These are phyloP conservation scores for Cinclus cinclus DNA, from an alignment of 2,113 vertebrate species.

Conservation along the genomic window DNA sequence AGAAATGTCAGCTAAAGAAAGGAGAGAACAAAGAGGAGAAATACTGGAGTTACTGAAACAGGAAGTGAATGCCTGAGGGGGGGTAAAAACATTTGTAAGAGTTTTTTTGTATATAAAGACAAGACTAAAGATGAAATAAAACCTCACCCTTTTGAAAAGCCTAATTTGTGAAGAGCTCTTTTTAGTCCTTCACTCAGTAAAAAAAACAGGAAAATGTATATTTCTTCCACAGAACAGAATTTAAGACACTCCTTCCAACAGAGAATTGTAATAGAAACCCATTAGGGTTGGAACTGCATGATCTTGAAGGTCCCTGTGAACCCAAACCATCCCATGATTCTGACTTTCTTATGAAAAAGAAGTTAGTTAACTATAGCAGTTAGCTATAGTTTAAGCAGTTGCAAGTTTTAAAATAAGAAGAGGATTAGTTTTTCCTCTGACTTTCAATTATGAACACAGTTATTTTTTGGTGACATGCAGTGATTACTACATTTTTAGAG, in stretches of 20 bases:
- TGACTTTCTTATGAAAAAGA: background rate
- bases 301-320: background rate
- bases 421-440: background rate
- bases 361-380: background rate
- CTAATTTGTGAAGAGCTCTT: background rate
- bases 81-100: accelerated
- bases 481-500: background rate
- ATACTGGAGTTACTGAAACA: background rate
- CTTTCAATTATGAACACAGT: background rate
- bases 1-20: background rate
- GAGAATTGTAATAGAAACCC: background rate
- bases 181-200: background rate
- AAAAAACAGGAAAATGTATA: background rate
- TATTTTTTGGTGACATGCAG: background rate
- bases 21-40: background rate
- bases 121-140: background rate
- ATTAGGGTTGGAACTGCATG: background rate
- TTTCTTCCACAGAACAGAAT: background rate
- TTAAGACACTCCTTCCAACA: background rate
- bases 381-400: background rate
- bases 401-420: background rate
- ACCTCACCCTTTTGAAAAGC: background rate
- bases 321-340: background rate
- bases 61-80: background rate
- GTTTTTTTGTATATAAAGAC: background rate